Base-by-base conservation (phyloP, 1,140 invertebrate species). In the Drosophila sp. region DNA sequence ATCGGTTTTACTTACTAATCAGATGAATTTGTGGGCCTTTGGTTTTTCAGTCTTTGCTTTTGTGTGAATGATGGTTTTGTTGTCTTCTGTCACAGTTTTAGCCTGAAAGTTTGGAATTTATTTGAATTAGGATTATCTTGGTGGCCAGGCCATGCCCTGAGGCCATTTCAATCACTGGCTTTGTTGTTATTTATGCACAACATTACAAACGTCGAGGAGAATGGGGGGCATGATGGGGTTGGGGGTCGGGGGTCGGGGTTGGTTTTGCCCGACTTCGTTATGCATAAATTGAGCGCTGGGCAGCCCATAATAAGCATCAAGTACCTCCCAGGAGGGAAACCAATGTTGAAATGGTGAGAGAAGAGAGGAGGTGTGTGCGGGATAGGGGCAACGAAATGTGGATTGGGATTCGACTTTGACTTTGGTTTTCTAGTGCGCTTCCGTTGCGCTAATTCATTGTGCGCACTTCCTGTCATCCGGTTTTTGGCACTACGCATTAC, bases 401-500 rank as follows among this genome's bases (percentile, higher is more conserved):
- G 44, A 50, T 10, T 50, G 38, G 69, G 41, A 57, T 60, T 76
- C 69, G 71, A 61, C 65, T 69, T 70, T 41, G 66, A 68, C 65
- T 77, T 77, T 76, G 74, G 74, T 65, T 70, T 81, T 69, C 82
- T 71, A 81, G 74, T 72, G 62, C 65, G 72, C 79, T 82, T 86
- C 82, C 82, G 83, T 69, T 60, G 62, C 82, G 79, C 76, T 72
- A 86, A 82, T 80, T 86, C 82, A 86, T 86, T 85, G 84, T 86
- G 82, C 82, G 82, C 74, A 81, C 82, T 85, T 85, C 82, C 82
- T 86, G 82, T 70, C 74, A 86, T 86, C 82, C 81, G 82, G 78
- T 40, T 54, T 27, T 47, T 63, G 56, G 44, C 50, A 35, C 41
- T 32, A 41, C 66, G 47, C 72, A 79, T 80, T 76, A 76, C 47